Conservation (phyloP, 37 sponge, comb jelly and placozoan genomes). For the Eunapius fragilis region DNA sequence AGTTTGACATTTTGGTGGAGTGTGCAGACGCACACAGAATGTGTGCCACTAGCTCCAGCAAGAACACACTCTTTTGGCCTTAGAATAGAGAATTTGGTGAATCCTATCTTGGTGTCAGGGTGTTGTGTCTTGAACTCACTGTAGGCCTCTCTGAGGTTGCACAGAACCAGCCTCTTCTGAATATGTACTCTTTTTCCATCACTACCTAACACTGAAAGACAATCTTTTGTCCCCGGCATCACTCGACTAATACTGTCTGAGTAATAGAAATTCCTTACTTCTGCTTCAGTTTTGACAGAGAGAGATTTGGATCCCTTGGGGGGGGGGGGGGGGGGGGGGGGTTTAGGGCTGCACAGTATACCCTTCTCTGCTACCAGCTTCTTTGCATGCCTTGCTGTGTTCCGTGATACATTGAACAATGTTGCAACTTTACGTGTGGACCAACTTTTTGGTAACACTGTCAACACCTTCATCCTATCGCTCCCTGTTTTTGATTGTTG, state of each 20-base stretch:
- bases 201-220: conserved; percentile 2
- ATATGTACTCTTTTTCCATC: conserved; percentile 19
- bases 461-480: conserved; percentile 16
- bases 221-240: conserved; percentile 38
- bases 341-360: conserved; percentile 20
- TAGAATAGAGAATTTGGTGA: conserved; percentile 37
- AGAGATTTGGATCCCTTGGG: too few species aligned
- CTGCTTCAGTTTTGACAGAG: neutral
- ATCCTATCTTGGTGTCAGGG: conserved; percentile 22
- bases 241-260: conserved; percentile 16
- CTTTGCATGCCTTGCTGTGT: conserved; percentile 31
- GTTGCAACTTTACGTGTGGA: neutral
- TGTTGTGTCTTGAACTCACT: conserved; percentile 6
- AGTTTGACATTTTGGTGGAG: conserved; percentile 48
- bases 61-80: conserved; percentile 39
- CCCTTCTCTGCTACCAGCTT: conserved; percentile 32
- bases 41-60: conserved; percentile 44
- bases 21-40: conserved; percentile 50
- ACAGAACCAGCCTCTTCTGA: conserved; percentile 27
- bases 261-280: conserved; percentile 12
- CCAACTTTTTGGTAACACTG: conserved; percentile 20
- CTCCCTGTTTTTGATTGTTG: conserved; percentile 11
- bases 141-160: conserved; percentile 23
- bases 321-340: neutral
- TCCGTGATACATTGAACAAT: conserved; percentile 21